Conservation (phyloP, 2,797 vertebrate genomes). For the Pampus argenteus region DNA sequence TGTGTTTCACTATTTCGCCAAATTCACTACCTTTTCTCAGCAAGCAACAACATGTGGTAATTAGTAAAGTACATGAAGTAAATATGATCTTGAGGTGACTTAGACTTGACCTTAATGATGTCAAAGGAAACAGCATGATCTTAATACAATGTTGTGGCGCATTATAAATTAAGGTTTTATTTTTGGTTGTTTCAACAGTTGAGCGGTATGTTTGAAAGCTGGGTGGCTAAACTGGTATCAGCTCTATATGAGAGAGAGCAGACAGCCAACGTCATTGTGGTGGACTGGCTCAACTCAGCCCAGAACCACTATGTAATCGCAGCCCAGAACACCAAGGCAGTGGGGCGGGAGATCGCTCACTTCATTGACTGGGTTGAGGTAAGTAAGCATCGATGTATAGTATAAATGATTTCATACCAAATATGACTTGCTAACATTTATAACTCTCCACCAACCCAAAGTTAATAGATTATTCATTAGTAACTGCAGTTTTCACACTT, state of each 20-base stretch:
- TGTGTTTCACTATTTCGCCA: conserved; percentile 6
- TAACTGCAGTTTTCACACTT: too few species aligned
- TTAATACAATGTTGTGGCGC: neutral
- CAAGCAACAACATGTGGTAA: conserved; percentile 20
- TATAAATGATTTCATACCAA: neutral
- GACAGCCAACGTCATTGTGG: conserved; percentile 85
- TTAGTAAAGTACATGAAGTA: neutral
- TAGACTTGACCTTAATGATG: neutral
- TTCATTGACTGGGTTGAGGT: conserved; percentile 89
- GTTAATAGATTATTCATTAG: too few species aligned
- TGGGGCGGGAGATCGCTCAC: conserved; percentile 82
- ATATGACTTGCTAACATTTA: too few species aligned
- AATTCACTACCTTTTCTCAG: conserved; percentile 1
- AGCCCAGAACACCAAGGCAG: conserved; percentile 83
- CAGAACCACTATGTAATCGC: conserved; percentile 87
- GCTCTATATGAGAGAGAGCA: conserved; percentile 83
- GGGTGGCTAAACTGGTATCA: conserved; percentile 84
- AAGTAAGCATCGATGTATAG: conserved; percentile 47
- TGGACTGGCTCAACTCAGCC: conserved; percentile 85
- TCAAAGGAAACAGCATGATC: too few species aligned
- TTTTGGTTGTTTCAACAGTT: conserved; percentile 68
- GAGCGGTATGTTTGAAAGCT: conserved; percentile 87
- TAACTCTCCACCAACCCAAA: too few species aligned
- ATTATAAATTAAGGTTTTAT: neutral
- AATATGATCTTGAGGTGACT: neutral